Evolutionary conservation across 2,797 vertebrate genomes (phyloP).

Genomic region (Semotilus atromaculatus): DNA sequence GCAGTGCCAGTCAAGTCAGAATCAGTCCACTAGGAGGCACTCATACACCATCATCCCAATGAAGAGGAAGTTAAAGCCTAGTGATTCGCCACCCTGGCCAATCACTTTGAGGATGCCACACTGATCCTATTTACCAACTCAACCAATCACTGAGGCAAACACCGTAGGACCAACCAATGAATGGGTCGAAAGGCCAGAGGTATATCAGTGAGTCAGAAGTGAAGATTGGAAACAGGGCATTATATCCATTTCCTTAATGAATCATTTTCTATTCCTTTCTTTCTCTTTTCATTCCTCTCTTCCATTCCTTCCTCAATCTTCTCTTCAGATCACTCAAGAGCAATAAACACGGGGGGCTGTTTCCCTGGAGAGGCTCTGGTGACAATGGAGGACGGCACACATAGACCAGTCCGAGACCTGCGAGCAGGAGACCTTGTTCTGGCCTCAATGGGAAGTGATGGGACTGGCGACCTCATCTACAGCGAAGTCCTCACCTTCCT

Average conservation of each 20-base stretch:
- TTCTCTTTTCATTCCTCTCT: not conserved
- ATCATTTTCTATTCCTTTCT: slow-evolving; percentile 17
- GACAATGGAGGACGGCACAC: slow-evolving; percentile 79
- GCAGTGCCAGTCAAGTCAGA: slow-evolving; percentile 31
- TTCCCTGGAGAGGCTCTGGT: slow-evolving; percentile 86
- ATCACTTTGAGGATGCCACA: slow-evolving; percentile 1
- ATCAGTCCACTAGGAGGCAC: slow-evolving; percentile 64
- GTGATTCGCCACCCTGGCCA: not conserved
- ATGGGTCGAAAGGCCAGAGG: slow-evolving; percentile 17
- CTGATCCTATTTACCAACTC: slow-evolving; percentile 11
- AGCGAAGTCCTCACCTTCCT: slow-evolving; percentile 90
- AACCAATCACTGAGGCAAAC: slow-evolving; percentile 24
- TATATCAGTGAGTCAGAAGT: slow-evolving; percentile 19
- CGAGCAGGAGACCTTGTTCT: slow-evolving; percentile 85
- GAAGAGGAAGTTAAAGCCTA: slow-evolving; percentile 11
- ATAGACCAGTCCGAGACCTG: slow-evolving; percentile 79
- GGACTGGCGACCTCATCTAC: slow-evolving; percentile 78
- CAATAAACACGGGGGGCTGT: slow-evolving; percentile 93
- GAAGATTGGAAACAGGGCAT: not conserved
- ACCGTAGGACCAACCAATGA: slow-evolving; percentile 29
- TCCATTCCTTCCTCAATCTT: slow-evolving; percentile 6
- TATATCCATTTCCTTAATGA: not conserved
- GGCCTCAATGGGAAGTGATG: slow-evolving; percentile 73
- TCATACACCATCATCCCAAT: slow-evolving; percentile 5
- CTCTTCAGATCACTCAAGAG: slow-evolving; percentile 88